These are phyloP conservation scores for Tipula helvola DNA, from an alignment of 2,888 invertebrate genomes.

Conservation along the genomic window DNA sequence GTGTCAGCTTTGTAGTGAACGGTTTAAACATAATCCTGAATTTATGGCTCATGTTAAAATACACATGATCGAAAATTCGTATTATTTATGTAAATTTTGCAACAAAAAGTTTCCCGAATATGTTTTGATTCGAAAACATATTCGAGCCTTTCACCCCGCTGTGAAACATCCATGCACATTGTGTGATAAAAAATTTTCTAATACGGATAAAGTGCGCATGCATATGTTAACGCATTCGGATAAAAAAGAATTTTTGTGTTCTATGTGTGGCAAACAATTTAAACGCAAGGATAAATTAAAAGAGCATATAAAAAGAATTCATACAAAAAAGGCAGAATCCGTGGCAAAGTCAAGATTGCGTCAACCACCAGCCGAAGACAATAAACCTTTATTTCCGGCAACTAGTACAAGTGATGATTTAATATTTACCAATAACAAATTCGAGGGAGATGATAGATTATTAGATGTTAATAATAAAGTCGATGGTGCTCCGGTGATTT, in stretches of 20 bases:
- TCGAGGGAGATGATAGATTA: neutral
- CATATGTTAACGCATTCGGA: slow-evolving; percentile 54
- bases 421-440: neutral
- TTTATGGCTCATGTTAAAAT: slow-evolving; percentile 53
- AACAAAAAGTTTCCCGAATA: slow-evolving; percentile 54
- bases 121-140: slow-evolving; percentile 57
- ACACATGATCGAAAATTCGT: slow-evolving; percentile 46
- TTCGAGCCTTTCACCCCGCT: slow-evolving; percentile 58
- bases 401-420: neutral
- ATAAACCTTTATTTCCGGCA: neutral
- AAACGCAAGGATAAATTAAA: slow-evolving; percentile 41
- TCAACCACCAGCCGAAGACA: neutral
- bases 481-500: neutral
- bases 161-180: slow-evolving; percentile 51
- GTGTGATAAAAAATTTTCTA: slow-evolving; percentile 57
- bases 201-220: slow-evolving; percentile 56
- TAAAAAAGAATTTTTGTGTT: slow-evolving; percentile 57
- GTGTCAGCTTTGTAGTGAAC: slow-evolving; percentile 59
- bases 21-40: slow-evolving; percentile 50
- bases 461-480: neutral
- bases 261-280: slow-evolving; percentile 63
- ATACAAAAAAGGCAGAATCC: slow-evolving; percentile 13
- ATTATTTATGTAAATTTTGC: slow-evolving; percentile 58
- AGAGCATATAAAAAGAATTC: slow-evolving; percentile 18
- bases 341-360: neutral